These are phyloP conservation scores for Chinchilla lanigera DNA, from an alignment of 2,113 vertebrate genomes.

Conservation along the genomic window DNA sequence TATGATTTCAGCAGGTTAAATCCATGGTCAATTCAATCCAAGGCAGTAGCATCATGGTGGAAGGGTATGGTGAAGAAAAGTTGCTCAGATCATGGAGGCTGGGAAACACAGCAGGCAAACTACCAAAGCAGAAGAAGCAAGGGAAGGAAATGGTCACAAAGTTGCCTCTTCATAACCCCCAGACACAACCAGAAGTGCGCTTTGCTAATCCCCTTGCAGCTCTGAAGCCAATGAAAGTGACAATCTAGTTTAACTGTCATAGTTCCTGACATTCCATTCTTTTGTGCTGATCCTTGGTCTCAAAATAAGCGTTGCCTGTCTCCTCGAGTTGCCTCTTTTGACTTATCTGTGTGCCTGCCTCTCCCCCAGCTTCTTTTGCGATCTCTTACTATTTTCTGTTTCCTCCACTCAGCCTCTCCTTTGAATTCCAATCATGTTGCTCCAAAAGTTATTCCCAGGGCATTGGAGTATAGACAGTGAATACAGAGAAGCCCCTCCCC, in stretches of 20 bases:
- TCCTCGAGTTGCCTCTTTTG: accelerated
- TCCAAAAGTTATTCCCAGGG: neutral
- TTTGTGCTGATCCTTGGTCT: neutral
- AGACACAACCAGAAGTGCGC: neutral
- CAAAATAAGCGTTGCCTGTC: neutral
- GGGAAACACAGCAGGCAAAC: neutral
- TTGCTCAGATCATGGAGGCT: neutral
- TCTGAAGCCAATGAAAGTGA: neutral
- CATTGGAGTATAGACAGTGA: neutral
- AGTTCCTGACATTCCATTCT: neutral
- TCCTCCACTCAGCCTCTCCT: neutral
- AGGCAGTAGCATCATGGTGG: neutral
- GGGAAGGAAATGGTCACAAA: neutral
- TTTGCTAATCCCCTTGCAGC: neutral
- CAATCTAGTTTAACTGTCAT: neutral
- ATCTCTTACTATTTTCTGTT: neutral
- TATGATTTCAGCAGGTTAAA: neutral
- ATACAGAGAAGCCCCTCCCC: neutral
- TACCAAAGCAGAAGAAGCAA: neutral
- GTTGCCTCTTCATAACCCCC: no score
- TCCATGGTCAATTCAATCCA: neutral
- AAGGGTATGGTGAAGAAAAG: neutral
- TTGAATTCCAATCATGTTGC: neutral
- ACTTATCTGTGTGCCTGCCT: neutral
- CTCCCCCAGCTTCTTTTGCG: neutral